These are phyloP conservation scores for Misgurnus anguillicaudatus DNA, from an alignment of 2,113 vertebrate species.

Conservation along the genomic window DNA sequence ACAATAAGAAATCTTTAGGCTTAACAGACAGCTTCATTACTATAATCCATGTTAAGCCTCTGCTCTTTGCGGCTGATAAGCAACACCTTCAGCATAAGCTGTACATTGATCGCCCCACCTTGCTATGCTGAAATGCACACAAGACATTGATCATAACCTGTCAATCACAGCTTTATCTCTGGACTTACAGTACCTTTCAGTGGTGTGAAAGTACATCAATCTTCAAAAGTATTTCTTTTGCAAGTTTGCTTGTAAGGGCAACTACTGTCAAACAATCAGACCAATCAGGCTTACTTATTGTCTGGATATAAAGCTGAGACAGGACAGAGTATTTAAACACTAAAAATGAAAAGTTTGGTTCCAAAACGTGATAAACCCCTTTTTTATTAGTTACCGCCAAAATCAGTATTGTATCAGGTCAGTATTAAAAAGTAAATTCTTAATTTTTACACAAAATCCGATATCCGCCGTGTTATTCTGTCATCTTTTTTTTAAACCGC, in stretches of 20 bases:
- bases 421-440: too few species aligned
- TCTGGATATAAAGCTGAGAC: too few species aligned
- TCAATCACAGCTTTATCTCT: conserved; percentile 35
- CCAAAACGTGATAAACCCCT: too few species aligned
- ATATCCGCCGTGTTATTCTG: too few species aligned
- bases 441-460: too few species aligned
- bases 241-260: neutral
- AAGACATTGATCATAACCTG: conserved; percentile 63
- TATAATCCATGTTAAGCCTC: conserved; percentile 68
- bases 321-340: neutral
- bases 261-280: neutral
- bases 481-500: too few species aligned
- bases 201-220: neutral
- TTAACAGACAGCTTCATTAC: conserved; percentile 73
- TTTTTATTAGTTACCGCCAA: too few species aligned
- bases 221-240: neutral
- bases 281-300: too few species aligned
- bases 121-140: conserved; percentile 64
- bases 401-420: too few species aligned
- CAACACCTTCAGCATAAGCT: conserved; percentile 71
- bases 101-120: conserved; percentile 64
- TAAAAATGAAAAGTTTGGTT: too few species aligned
- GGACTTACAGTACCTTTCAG: neutral
- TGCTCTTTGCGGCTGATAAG: conserved; percentile 69
- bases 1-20: conserved; percentile 58